Percentiles rank a stretch among this genome's conserved stretches.
phyloP scores from a whole-genome alignment of 2,113 vertebrate genomes.

The Hippocampus barbouri region DNA sequence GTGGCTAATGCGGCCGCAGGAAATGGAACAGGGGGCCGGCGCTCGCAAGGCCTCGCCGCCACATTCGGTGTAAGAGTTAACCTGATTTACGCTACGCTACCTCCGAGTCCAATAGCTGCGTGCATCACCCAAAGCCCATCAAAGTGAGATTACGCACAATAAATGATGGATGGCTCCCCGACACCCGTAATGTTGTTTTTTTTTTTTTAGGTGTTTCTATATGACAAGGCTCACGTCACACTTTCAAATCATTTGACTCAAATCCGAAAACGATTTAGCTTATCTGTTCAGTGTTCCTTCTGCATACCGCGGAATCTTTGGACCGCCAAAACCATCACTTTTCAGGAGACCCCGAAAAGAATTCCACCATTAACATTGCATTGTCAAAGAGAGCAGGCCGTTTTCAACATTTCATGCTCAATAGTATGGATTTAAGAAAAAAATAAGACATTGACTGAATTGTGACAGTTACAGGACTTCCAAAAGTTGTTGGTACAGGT shows the following conservation, averaged over 20 bases:
- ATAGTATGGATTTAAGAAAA: no score
- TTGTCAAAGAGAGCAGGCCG: no score
- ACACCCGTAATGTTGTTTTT: slow-evolving; percentile 32
- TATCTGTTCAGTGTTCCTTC: background rate
- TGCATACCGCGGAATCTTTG: no score
- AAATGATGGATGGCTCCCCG: slow-evolving; percentile 57
- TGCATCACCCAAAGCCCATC: slow-evolving; percentile 55
- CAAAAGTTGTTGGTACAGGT: no score
- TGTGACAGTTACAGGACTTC: no score
- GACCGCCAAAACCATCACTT: no score
- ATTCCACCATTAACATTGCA: no score
- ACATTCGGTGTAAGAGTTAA: slow-evolving; percentile 59
- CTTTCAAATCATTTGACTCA: background rate
- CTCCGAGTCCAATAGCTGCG: slow-evolving; percentile 63
- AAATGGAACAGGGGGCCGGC: slow-evolving; percentile 58
- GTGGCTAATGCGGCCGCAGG: slow-evolving; percentile 63
- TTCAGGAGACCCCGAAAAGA: no score
- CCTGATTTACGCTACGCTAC: slow-evolving; percentile 56
- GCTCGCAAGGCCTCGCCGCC: slow-evolving; percentile 54
- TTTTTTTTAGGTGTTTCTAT: slow-evolving; percentile 15
- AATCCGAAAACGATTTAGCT: background rate
- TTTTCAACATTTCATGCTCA: no score
- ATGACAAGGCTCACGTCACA: background rate
- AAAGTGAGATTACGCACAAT: slow-evolving; percentile 53
- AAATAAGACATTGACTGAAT: no score